These are phyloP conservation scores for Oreamnos americanus DNA, from an alignment of 2,113 vertebrate genomes.

Conservation along the genomic window DNA sequence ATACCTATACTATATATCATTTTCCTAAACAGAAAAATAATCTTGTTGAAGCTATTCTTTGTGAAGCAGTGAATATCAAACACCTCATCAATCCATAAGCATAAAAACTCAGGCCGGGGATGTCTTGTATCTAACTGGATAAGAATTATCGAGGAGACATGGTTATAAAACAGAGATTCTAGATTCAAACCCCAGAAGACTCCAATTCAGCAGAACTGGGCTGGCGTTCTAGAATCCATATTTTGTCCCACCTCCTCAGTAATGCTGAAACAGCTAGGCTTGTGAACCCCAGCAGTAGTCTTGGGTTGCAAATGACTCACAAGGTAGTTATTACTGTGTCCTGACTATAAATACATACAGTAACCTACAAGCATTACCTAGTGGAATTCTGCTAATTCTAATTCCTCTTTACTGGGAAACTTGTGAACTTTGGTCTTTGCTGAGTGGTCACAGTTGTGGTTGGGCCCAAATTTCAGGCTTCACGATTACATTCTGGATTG, in stretches of 20 bases:
- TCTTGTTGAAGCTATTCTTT: background rate
- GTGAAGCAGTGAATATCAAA: background rate
- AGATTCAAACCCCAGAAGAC: background rate
- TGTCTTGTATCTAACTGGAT: background rate
- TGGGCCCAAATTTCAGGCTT: background rate
- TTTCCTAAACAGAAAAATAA: background rate
- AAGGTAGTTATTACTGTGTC: background rate
- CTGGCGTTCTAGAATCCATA: background rate
- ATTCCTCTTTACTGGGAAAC: background rate
- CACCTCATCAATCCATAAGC: background rate
- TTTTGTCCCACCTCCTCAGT: background rate
- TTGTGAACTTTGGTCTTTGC: background rate
- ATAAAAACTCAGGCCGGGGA: background rate
- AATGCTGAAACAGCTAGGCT: background rate
- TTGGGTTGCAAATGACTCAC: background rate
- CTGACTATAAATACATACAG: background rate
- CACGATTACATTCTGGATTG: rapidly evolving
- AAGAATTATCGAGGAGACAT: background rate
- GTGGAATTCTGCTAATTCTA: background rate
- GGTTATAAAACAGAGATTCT: background rate
- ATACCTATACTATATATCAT: background rate
- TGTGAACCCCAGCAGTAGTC: rapidly evolving
- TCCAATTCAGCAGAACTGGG: background rate
- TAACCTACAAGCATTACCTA: background rate
- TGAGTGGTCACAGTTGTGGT: background rate